Percentiles rank a stretch among this genome's conserved stretches.
Evolutionary conservation across 2,797 vertebrate genomes (phyloP).

Genomic region (Diglossa cyanea): DNA sequence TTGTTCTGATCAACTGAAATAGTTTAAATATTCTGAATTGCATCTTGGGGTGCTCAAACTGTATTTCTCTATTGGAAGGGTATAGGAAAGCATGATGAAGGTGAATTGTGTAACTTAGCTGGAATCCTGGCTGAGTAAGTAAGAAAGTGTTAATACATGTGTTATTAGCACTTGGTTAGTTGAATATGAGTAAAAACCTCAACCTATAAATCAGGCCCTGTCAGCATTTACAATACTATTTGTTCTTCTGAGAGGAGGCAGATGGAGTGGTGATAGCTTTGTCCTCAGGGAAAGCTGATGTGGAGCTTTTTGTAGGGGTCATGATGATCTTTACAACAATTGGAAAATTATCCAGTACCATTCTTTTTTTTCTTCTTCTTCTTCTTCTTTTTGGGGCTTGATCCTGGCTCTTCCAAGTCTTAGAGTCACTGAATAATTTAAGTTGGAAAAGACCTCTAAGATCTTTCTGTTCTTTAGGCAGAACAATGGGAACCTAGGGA

Average conservation of each 20-base stretch:
- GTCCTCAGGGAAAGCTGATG: neutral
- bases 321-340: neutral
- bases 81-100: neutral
- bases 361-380: neutral
- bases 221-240: neutral
- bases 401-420: neutral
- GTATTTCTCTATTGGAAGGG: neutral
- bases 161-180: neutral
- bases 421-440: neutral
- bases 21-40: neutral
- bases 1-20: neutral
- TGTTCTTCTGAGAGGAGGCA: neutral
- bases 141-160: neutral
- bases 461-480: neutral
- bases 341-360: neutral
- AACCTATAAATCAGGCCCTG: slow-evolving; percentile 3
- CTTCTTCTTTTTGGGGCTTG: neutral
- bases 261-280: neutral
- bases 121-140: neutral
- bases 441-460: neutral
- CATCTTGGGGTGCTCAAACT: neutral
- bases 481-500: neutral
- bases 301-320: neutral
- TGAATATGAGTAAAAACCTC: neutral
- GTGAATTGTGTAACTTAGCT: neutral